These are phyloP conservation scores for Propithecus perrieri DNA, from an alignment of 2,797 vertebrate genomes.

Conservation along the genomic window DNA sequence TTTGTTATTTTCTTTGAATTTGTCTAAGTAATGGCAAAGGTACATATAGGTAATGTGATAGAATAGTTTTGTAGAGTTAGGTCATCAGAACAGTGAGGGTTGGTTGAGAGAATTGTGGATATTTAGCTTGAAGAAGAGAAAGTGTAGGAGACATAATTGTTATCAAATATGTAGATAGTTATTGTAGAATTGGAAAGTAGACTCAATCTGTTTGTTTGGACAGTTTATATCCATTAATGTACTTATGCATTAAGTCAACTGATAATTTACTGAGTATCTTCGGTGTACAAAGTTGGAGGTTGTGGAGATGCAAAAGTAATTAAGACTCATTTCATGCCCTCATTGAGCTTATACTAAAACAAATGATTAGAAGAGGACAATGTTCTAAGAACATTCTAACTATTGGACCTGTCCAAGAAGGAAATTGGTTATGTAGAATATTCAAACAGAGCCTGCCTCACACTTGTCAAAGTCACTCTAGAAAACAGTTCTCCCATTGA, in stretches of 20 bases:
- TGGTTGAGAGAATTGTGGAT: background rate
- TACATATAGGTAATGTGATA: background rate
- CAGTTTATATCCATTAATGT: background rate
- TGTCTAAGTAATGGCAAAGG: background rate
- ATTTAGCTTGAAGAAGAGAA: background rate
- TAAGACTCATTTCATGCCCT: background rate
- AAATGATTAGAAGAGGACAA: background rate
- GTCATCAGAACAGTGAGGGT: background rate
- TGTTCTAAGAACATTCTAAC: background rate
- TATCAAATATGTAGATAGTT: background rate
- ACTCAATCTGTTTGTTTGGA: background rate
- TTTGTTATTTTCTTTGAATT: slow-evolving; percentile 26
- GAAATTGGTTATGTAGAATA: background rate
- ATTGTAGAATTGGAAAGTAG: background rate
- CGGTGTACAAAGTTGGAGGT: background rate
- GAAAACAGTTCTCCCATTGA: background rate
- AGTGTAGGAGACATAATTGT: background rate
- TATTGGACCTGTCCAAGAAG: background rate
- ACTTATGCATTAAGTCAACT: background rate
- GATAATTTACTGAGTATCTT: background rate
- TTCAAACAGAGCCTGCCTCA: background rate
- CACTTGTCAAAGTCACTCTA: background rate
- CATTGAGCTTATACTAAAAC: background rate
- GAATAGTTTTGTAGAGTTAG: background rate
- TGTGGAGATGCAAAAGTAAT: background rate